Evolutionary conservation across 2,113 vertebrate genomes (phyloP), one percentile per base, ranked within the genome.

Genomic region (Dromiciops gliroides): DNA sequence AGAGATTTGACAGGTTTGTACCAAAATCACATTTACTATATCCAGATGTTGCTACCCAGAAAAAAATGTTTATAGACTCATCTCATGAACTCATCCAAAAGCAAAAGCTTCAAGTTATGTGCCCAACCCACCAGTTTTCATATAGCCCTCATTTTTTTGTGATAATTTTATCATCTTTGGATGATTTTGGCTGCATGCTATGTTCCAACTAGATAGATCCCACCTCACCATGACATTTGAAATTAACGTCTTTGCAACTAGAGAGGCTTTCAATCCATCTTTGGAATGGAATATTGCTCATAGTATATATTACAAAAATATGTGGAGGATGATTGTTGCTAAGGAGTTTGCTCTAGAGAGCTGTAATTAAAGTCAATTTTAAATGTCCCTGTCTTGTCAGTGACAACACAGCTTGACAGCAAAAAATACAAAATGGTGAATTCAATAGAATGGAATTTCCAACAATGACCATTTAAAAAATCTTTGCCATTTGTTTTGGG

Each of bases 1-100:
- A 94, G n/a, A 94, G 90, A 92, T 97, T 96, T 93, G 88, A 95
- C 48, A 96, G n/a, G 23, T 96, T 96, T 94, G 22, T 95, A 92
- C 52, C 89, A 93, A 96, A 95, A 44, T 92, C n/a, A 44, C 53
- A 47, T 91, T 97, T n/a, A 52, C 2, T 92, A 9, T 93, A 49
- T 96, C 90, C 93, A 94, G 95, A 50, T 96, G 51, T 24, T 95
- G 47, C 75, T 90, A 91, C 31, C 3, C 49, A 51, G 44, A 88
- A 94, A 44, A 96, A 47, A 96, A 92, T 31, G 3, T 24, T 90
- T 16, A 93, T 92, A 96, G 92, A 95, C 53, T 95, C 92, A 94
- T 89, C 91, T 22, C 95, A 89, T 91, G 90, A 95, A 48, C 89
- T 52, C 96, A 60, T 93, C 51, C 93, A 90, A 93, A 97, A 94